Evolutionary conservation across 2,113 vertebrate genomes (phyloP).

Genomic region (Antechinus flavipes): DNA sequence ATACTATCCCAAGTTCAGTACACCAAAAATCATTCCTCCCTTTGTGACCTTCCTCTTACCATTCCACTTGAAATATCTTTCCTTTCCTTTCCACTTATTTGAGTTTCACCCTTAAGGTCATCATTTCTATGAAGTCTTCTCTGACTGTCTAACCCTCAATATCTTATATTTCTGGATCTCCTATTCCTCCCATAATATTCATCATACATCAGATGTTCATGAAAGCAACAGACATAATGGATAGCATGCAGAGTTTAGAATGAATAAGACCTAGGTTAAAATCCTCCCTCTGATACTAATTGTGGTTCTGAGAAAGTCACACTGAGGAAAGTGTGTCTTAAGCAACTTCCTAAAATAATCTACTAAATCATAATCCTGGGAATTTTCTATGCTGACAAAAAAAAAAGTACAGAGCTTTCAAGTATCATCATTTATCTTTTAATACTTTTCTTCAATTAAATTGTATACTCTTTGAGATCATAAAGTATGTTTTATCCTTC

Average conservation of each 20-base stretch:
- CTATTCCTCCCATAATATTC: not conserved
- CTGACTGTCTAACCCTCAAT: not conserved
- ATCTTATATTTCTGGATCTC: not conserved
- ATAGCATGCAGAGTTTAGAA: not conserved
- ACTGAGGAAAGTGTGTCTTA: not conserved
- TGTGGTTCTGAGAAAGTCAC: not conserved
- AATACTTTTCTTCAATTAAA: not conserved
- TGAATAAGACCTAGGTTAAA: not conserved
- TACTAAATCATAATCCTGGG: not conserved
- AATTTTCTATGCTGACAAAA: not conserved
- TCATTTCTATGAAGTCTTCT: not conserved
- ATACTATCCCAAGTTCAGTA: not conserved
- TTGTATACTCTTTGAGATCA: not conserved
- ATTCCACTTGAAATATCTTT: not conserved
- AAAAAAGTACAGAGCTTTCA: not conserved
- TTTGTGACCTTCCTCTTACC: not conserved
- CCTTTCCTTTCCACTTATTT: not conserved
- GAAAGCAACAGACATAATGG: not conserved
- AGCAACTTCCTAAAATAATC: not conserved
- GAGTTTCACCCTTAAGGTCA: not conserved
- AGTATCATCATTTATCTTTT: not conserved
- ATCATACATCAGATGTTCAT: not conserved
- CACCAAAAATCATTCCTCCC: not conserved
- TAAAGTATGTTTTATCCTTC: not conserved
- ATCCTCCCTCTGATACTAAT: not conserved